phyloP scores from a whole-genome alignment of 2,888 invertebrate genomes.

The Ferrisia virgata region DNA sequence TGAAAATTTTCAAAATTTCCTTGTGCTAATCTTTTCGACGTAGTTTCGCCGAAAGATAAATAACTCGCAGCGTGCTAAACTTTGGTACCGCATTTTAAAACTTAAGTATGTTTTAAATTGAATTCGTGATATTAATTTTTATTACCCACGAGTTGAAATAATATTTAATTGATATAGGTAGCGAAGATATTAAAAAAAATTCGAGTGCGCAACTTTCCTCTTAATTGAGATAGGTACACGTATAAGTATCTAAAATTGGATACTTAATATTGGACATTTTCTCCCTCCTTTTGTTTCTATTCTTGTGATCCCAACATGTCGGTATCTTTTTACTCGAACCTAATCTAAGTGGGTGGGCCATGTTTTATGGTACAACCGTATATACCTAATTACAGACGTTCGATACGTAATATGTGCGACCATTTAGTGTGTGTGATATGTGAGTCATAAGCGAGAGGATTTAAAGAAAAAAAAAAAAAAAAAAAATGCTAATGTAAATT shows the following conservation, averaged over 20 bases:
- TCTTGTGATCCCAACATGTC: neutral
- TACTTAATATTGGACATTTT: neutral
- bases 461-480: too few species aligned
- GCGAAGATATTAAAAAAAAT: neutral
- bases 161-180: neutral
- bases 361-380: neutral
- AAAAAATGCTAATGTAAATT: neutral
- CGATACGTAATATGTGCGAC: neutral
- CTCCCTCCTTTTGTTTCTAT: too few species aligned
- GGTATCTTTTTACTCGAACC: neutral
- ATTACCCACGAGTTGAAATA: neutral
- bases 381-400: slow-evolving; percentile 17
- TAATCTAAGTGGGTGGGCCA: slow-evolving; percentile 1
- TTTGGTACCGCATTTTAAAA: neutral
- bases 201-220: too few species aligned
- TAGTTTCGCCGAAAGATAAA: neutral
- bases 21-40: neutral
- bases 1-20: neutral
- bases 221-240: too few species aligned
- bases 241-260: neutral
- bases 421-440: neutral
- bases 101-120: neutral
- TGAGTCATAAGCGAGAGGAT: slow-evolving; percentile 8
- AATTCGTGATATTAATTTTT: slow-evolving; percentile 3
- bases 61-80: neutral